Evolutionary conservation across 2,888 invertebrate species (phyloP).

Genomic region (Cephonodes hylas): DNA sequence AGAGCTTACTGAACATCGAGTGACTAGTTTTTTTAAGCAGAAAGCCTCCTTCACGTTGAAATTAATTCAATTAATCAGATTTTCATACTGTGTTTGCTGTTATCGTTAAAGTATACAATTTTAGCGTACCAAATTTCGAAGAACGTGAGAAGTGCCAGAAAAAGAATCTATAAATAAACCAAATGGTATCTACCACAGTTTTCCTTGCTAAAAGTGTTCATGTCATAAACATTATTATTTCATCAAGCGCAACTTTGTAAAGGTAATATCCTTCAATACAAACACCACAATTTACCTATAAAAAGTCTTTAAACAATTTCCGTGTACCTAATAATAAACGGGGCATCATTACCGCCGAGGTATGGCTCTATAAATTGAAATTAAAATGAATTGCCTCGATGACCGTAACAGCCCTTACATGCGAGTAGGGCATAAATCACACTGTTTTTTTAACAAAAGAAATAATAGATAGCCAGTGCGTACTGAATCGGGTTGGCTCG

Average conservation of each 20-base stretch:
- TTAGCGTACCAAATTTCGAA: too few species aligned
- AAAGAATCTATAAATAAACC: too few species aligned
- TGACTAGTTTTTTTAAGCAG: too few species aligned
- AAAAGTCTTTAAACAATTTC: constrained; percentile 33
- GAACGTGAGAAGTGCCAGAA: too few species aligned
- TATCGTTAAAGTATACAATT: neutral
- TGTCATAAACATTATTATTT: too few species aligned
- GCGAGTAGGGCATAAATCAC: constrained; percentile 69
- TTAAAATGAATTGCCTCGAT: constrained; percentile 67
- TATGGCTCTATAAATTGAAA: constrained; percentile 76
- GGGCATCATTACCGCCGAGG: constrained; percentile 42
- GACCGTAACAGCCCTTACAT: constrained; percentile 60
- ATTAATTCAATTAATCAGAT: too few species aligned
- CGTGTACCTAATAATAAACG: constrained; percentile 59
- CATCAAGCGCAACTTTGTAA: too few species aligned
- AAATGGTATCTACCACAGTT: too few species aligned
- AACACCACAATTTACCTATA: constrained; percentile 28
- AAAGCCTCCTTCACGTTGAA: too few species aligned
- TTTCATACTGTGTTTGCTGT: neutral
- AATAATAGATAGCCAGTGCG: constrained; percentile 60
- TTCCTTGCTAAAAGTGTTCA: too few species aligned
- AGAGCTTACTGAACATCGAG: too few species aligned
- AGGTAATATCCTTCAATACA: neutral
- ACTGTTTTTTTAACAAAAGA: constrained; percentile 59
- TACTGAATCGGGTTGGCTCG: constrained; percentile 42